Conservation (phyloP, 1,140 invertebrate genomes). For the Sycobia sp. region DNA sequence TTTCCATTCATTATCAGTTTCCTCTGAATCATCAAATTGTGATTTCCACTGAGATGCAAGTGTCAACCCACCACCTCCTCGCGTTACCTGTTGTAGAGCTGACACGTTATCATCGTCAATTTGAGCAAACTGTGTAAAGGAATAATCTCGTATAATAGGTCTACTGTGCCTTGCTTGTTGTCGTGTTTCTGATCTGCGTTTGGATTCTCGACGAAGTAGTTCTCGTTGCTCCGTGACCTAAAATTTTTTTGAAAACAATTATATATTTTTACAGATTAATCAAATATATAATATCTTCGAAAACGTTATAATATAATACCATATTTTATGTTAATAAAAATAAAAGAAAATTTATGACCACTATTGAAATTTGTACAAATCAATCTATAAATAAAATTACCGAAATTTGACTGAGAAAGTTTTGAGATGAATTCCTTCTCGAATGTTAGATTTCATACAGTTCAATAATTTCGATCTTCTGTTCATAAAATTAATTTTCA, state of each 20-base stretch:
- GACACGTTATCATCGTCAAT: conserved; percentile 94
- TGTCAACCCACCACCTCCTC: conserved; percentile 76
- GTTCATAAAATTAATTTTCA: too few relatives aligned
- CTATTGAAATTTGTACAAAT: too few relatives aligned
- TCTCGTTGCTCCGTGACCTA: conserved; percentile 59
- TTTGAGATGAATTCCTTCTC: too few relatives aligned
- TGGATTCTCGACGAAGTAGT: conserved; percentile 56
- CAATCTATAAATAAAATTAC: too few relatives aligned
- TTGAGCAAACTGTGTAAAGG: conserved; percentile 87
- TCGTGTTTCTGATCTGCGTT: conserved; percentile 49
- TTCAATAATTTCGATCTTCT: too few relatives aligned
- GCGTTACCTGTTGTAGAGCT: conserved; percentile 81
- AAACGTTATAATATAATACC: too few relatives aligned
- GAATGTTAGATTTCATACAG: too few relatives aligned
- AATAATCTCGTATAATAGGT: conserved; percentile 61
- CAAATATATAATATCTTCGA: too few relatives aligned
- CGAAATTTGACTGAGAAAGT: too few relatives aligned
- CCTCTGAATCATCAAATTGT: conserved; percentile 91
- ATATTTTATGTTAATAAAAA: too few relatives aligned
- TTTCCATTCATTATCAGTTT: conserved; percentile 92
- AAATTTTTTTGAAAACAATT: conserved; percentile 11
- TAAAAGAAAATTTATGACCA: too few relatives aligned
- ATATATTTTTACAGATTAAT: too few relatives aligned
- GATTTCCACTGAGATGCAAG: conserved; percentile 92
- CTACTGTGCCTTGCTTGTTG: conserved; percentile 55